phyloP scores from a whole-genome alignment of 1,140 invertebrate genomes.

The Drosophila sproati region DNA sequence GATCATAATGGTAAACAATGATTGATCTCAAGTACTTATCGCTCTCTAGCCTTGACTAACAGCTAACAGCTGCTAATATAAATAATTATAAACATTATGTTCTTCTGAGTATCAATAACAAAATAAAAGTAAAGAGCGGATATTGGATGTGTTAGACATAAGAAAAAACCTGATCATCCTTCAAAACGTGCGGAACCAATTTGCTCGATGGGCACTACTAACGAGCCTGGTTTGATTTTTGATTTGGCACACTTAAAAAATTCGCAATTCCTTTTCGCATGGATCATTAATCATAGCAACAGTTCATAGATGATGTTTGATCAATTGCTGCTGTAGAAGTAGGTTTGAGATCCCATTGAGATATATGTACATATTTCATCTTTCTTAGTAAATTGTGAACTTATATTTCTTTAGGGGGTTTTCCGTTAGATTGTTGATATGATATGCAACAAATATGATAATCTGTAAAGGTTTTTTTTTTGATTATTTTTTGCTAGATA shows the following conservation, averaged over 20 bases:
- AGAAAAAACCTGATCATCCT: constrained; percentile 49
- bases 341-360: constrained; percentile 8
- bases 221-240: constrained; percentile 53
- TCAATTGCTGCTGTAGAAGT: constrained; percentile 25
- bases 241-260: constrained; percentile 18
- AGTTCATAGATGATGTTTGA: neutral
- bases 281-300: constrained; percentile 65
- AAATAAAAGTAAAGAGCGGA: neutral
- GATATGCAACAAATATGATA: neutral
- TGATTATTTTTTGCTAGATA: neutral
- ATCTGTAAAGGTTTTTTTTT: constrained; percentile 2
- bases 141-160: constrained; percentile 18
- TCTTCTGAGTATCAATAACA: constrained; percentile 47
- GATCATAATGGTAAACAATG: neutral
- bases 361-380: constrained; percentile 11
- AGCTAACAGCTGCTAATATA: neutral
- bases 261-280: constrained; percentile 43
- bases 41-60: constrained; percentile 16
- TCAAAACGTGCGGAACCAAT: constrained; percentile 71
- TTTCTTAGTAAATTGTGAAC: neutral
- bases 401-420: neutral
- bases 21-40: neutral
- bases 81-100: constrained; percentile 21
- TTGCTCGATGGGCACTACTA: constrained; percentile 59
- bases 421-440: constrained; percentile 9